Evolutionary conservation across 2,888 invertebrate genomes (phyloP).

Genomic region (Alcis repandata): DNA sequence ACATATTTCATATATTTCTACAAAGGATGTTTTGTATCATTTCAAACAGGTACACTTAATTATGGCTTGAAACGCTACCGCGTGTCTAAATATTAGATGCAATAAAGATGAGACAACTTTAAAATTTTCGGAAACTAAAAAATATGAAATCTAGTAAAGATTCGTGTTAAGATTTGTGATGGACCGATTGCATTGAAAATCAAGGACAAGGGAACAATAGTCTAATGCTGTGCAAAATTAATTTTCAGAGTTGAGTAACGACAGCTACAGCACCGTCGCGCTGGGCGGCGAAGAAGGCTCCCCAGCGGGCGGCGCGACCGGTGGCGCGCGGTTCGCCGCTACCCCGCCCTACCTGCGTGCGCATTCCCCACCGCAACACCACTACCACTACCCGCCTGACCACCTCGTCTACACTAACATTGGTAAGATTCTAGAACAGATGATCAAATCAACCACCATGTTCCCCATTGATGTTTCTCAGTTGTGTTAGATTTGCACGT

Average conservation of each 20-base stretch:
- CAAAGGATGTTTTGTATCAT: no score
- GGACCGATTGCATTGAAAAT: neutral
- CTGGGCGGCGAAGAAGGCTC: conserved; percentile 94
- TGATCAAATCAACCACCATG: no score
- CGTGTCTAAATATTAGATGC: no score
- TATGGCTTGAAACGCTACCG: no score
- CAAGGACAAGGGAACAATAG: neutral
- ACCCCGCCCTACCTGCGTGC: conserved; percentile 93
- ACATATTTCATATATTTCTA: no score
- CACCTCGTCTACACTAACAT: conserved; percentile 94
- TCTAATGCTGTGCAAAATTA: neutral
- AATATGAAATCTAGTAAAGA: no score
- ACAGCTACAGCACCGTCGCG: conserved; percentile 95
- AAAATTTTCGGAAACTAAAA: no score
- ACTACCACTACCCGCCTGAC: conserved; percentile 93
- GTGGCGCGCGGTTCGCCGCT: conserved; percentile 81
- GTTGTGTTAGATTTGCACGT: no score
- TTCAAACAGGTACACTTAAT: no score
- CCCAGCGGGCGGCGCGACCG: conserved; percentile 85
- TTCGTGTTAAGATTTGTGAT: no score
- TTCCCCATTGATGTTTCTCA: no score
- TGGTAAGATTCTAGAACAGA: conserved; percentile 81
- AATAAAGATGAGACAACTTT: no score
- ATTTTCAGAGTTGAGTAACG: conserved; percentile 92
- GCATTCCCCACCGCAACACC: conserved; percentile 92